These are phyloP conservation scores for Lamellibrachia columna DNA, from an alignment of 2,888 invertebrate species.

Conservation along the genomic window DNA sequence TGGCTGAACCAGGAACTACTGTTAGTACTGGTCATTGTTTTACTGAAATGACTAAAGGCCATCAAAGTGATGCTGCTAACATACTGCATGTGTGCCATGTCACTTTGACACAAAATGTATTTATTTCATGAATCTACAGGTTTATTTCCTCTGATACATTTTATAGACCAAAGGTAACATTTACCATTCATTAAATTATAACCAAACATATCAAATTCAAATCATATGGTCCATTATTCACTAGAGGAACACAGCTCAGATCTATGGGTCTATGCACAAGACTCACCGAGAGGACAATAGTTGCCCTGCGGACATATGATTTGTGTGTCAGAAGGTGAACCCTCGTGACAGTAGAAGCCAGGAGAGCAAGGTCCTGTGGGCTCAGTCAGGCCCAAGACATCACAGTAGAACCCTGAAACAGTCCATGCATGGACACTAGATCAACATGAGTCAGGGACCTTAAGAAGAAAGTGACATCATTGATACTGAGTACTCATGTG, in stretches of 20 bases:
- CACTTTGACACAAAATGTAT: neutral
- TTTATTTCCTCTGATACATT: neutral
- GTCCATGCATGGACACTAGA: neutral
- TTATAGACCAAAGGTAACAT: too few species aligned
- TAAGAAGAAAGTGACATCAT: neutral
- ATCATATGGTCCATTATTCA: neutral
- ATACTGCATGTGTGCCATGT: neutral
- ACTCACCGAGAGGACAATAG: conserved; percentile 57
- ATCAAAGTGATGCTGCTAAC: neutral
- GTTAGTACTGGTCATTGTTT: neutral
- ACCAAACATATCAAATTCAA: neutral
- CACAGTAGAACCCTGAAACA: conserved; percentile 50
- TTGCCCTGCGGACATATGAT: conserved; percentile 56
- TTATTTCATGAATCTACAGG: neutral
- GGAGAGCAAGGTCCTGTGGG: conserved; percentile 54
- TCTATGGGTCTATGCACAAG: neutral
- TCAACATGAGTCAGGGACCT: neutral
- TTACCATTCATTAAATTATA: neutral
- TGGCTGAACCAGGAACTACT: neutral
- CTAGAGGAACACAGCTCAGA: neutral
- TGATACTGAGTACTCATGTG: neutral
- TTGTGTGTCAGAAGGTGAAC: conserved; percentile 49
- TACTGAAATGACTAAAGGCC: neutral
- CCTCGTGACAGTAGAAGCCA: conserved; percentile 59
- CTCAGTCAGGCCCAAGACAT: conserved; percentile 47